Evolutionary conservation across 2,888 invertebrate genomes (phyloP), one percentile per base, ranked within the genome.

Genomic region (Camptogramma bilineatum): DNA sequence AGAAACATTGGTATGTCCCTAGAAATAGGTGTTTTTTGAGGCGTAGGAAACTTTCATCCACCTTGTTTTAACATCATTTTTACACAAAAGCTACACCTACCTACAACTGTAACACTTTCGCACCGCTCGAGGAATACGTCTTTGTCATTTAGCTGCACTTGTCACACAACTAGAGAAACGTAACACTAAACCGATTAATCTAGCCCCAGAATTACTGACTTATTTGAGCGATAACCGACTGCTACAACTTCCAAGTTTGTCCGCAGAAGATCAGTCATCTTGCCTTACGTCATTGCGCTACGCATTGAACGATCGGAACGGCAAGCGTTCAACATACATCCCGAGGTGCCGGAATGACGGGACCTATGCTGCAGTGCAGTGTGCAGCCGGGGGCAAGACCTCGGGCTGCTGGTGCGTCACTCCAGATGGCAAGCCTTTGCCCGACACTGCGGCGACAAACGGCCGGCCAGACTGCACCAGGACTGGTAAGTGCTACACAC

Each of bases 361-460:
- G 16, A 95, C 95, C 2, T 98, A 96, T 85, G 96, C 97, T 0
- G 95, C 97, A 9, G 95, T 97, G 64, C 98, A 98, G 90, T 98
- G 98, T 83, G 95, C 95, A 58, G 95, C 96, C 7, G 95, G 96
- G 4, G 95, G 95, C 60, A 95, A 94, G 5, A 95, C 95, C 62
- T 96, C 97, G 1, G 95, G 95, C 81, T 98, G 98, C 91, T 98
- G 98, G 98, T 99, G 98, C 85, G 98, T 98, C 66, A 97, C 97
- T 0, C 95, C 95, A 13, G 95, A 96, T 73, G 98, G 98, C 46
- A 95, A 95, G 73, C 97, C 97, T 0, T 94, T 98, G 57, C 95
- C 96, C 9, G 96, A 97, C 76, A 97, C 97, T 4, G 95, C 97
- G 4, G 95, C 96, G 10, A 94, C 95, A 69, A 95, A 95, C 74